Base-by-base conservation (phyloP, 2,888 invertebrate species). In the Dasypogon diadema region DNA sequence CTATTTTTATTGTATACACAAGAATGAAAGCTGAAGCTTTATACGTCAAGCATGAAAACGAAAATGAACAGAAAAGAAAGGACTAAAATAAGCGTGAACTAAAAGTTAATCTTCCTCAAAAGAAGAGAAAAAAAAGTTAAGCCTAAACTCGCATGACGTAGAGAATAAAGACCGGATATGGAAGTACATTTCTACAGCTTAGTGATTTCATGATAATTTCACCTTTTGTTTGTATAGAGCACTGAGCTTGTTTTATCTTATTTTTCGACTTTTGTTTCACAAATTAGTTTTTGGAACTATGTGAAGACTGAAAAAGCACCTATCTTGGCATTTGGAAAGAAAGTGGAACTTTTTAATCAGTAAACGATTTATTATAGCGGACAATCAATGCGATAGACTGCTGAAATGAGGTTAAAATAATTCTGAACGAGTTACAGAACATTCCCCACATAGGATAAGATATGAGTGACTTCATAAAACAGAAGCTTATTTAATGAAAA, bases 201-300 rank as follows among this genome's bases (percentile, higher is more conserved):
- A 58, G 26, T 58, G 58, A 30, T 14, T 60, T 60, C 34, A 63
- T 42, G 42, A 63, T 30, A 63, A 63, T 63, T 63, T 63, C 42
- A 30, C 63, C 63, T 16, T 63, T 63, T 63, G 30, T n/a, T 18
- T 24, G 24, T 26, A 14, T n/a, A 21, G 26, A 12, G 26, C n/a
- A n/a, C 10, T 37, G 5, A 8, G 10, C 10, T 37, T 37, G 37
- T 37, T 37, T 12, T 37, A 5, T 37, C 37, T 12, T 37, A 37
- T 37, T 37, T 37, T 37, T 37, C n/a, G n/a, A 37, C 37, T 37
- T 37, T 37, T 37, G 10, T 37, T n/a, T n/a, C n/a, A n/a, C n/a
- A n/a, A n/a, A n/a, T n/a, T n/a, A n/a, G n/a, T n/a, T n/a, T n/a
- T n/a, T n/a, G n/a, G n/a, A n/a, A n/a, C n/a, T n/a, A n/a, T n/a